Evolutionary conservation across 2,797 vertebrate genomes (phyloP), one percentile per base, ranked within the genome.

Genomic region (Periophthalmus magnuspinnatus): DNA sequence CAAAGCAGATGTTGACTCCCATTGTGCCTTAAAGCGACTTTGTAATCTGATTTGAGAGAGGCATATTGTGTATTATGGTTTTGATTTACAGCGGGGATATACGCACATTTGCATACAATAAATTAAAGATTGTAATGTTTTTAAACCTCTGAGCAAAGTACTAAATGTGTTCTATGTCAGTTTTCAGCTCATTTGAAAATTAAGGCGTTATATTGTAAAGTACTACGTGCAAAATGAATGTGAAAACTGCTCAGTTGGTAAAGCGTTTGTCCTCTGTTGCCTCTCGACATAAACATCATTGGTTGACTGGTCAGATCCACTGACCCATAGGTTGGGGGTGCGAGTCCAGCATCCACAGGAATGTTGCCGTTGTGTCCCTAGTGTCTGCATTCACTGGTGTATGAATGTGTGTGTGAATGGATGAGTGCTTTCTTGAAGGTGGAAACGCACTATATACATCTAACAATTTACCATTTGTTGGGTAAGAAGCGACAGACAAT

Each of bases 1-100:
- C 66, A 68, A 61, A 79, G 64, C 72, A 66, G 71, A 67, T 70
- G 67, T 47, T 75, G 10, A 24, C 24, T 47, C 34, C 1, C 1
- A 24, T 17, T 36, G 36, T 65, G 33, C 38, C 52, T n/a, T 19
- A 61, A 67, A 61, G 36, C 33, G 13, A 60, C 65, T n/a, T n/a
- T 22, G 21, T 24, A 33, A 10, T 6, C 13, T 4, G 58, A 5
- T 48, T 22, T 47, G 28, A 52, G 22, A 56, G 28, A 48, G 47
- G 17, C 24, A 13, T 45, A 0, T 62, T 2, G 4, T 21, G 33
- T n/a, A 8, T 28, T 17, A 21, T 65, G 45, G 28, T 33, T 21
- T 52, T 52, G 16, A 50, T 64, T 63, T 47, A 17, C 67, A 65
- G 74, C 71, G 64, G 76, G 41, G 41, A 14, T 45, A 4, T 45